Evolutionary conservation across 2,797 vertebrate genomes (phyloP), one percentile per base, ranked within the genome.

Genomic region (Babyrousa celebensis): DNA sequence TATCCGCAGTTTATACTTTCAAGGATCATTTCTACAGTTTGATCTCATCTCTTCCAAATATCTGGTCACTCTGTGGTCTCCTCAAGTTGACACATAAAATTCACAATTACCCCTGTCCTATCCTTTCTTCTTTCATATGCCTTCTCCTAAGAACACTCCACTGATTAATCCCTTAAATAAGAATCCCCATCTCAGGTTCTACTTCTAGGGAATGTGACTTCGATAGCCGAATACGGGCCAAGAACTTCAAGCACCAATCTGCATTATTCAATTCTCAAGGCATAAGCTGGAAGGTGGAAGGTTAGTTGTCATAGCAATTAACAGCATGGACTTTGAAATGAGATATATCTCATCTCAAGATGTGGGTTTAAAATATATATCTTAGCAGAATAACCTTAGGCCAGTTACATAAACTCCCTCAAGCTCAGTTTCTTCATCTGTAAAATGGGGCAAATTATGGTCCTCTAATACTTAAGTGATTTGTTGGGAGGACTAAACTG

Each of bases 161-260:
- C 48, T 29, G 93, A 58, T 43, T 92, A 93, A 62, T 68, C 21
- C 63, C 68, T 78, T 85, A 4, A 88, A 78, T 3, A 56, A 91
- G 58, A 67, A 91, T 91, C 27, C 48, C 6, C 5, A 71, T 65
- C 62, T n/a, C 56, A 63, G 25, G 21, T 29, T 94, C 23, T 85
- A 15, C 40, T 93, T 97, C 78, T 74, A 85, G 21, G 40, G 16
- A 94, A 93, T 54, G 62, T 95, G 16, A 91, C 72, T 88, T 74
- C 92, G 92, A 68, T 89, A 11, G 87, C 21, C 75, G 54, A 86
- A 58, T 43, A 43, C n/a, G 60, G 43, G n/a, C 43, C 89, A 91
- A 70, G 79, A 74, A 85, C 12, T 92, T 43, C 74, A 94, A 95
- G 29, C n/a, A 91, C 62, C 36, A 79, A 54, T 77, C 70, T 67